Evolutionary conservation across 2,113 vertebrate species (phyloP), one percentile per base, ranked within the genome.

Genomic region (Mellivora capensis): DNA sequence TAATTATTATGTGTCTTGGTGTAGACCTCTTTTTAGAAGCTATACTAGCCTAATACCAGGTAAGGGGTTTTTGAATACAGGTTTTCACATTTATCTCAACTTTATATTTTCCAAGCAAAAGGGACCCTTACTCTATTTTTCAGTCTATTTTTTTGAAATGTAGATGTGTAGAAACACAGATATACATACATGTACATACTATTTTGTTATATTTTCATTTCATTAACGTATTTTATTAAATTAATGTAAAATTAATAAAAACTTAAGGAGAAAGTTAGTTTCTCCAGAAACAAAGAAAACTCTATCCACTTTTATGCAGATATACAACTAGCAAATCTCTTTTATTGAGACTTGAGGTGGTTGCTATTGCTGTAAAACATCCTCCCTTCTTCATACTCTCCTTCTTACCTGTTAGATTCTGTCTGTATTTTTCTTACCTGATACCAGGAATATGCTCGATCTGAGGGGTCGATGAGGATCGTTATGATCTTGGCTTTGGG

Each of bases 401-500:
- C 39, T 44, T 44, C 27, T 86, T 77, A 20, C 67, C 39, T 67
- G n/a, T 31, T 85, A n/a, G 29, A 23, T 42, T 37, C 37, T 54
- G 11, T 39, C 31, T 49, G 74, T 10, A 20, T 42, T 44, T 44
- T 34, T 61, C 97, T 96, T 98, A 99, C 99, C 99, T 99, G 99
- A 96, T 99, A 99, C 99, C 99, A 99, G 97, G 99, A 99, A 81
- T 99, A 99, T 0, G 99, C 99, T 81, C 99, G 98, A 98, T 99
- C 99, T 0, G 99, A 99, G 0, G 99, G 99, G 97, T 99, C 99
- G 57, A 99, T 99, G 90, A 99, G 99, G 97, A 99, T 99, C 86
- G 99, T 99, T 98, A 99, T 99, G 98, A 99, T 99, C 98, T 99
- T 99, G 98, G 99, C 99, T 98, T 99, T 99, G 87, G 99, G 99